Evolutionary conservation across 2,113 vertebrate species (phyloP).

Genomic region (Cebus imitator): DNA sequence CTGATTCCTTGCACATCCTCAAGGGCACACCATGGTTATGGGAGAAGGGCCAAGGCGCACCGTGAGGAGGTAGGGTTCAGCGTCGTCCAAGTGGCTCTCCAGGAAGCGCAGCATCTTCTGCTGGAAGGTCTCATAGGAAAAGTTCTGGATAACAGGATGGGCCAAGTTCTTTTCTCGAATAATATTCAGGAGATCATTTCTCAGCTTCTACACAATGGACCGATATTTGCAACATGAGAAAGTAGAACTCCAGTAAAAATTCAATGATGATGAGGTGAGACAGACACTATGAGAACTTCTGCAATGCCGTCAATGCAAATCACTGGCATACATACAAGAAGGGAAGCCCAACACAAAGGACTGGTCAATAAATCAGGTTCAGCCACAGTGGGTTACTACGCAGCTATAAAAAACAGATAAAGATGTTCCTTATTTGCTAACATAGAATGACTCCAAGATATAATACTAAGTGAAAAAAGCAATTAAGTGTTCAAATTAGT

Average conservation of each 20-base stretch:
- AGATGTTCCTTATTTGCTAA: background rate
- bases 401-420: background rate
- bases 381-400: background rate
- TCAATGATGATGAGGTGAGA: background rate
- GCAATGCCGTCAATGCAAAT: background rate
- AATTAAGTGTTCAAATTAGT: conserved; percentile 15
- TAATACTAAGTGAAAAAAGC: background rate
- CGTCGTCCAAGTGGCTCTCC: conserved; percentile 79
- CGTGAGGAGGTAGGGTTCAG: conserved; percentile 86
- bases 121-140: conserved; percentile 89
- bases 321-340: background rate
- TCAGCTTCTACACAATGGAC: conserved; percentile 83
- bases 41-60: conserved; percentile 73
- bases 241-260: conserved; percentile 36
- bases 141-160: conserved; percentile 86
- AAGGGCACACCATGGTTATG: background rate
- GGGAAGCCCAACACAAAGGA: background rate
- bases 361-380: background rate
- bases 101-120: conserved; percentile 87
- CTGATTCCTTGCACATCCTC: background rate
- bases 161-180: conserved; percentile 83
- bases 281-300: background rate
- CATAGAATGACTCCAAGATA: background rate
- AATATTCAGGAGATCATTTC: conserved; percentile 81
- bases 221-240: background rate